A percentile compares a stretch with the other conserved stretches of the same genome.
These are phyloP conservation scores for Dolichopus griseipennis DNA, from an alignment of 2,888 invertebrate species.

Conservation along the genomic window DNA sequence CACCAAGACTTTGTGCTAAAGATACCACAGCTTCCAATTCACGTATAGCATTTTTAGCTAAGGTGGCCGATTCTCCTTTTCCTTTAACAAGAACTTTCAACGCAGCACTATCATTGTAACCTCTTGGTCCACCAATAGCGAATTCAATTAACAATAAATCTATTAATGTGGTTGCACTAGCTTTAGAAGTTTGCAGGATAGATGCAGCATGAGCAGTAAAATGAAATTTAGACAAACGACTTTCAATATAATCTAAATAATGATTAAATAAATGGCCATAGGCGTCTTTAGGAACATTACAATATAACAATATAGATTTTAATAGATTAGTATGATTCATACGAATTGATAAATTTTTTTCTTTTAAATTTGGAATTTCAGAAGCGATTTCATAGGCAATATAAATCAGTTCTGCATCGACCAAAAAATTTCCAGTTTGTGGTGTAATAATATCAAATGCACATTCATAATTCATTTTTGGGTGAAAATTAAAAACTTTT, in stretches of 20 bases:
- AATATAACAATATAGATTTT: slow-evolving; percentile 66
- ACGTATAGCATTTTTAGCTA: slow-evolving; percentile 61
- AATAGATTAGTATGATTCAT: slow-evolving; percentile 73
- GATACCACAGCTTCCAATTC: slow-evolving; percentile 67
- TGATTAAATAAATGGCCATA: slow-evolving; percentile 41
- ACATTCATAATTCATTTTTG: slow-evolving; percentile 80
- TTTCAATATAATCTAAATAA: slow-evolving; percentile 43
- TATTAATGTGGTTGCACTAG: slow-evolving; percentile 35
- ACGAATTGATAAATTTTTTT: slow-evolving; percentile 58
- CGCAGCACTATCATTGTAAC: slow-evolving; percentile 34
- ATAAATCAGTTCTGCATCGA: slow-evolving; percentile 78
- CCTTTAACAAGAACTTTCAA: slow-evolving; percentile 55
- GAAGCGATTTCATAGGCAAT: slow-evolving; percentile 66
- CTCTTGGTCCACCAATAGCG: slow-evolving; percentile 33
- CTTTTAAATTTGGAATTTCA: slow-evolving; percentile 56
- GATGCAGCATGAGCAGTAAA: slow-evolving; percentile 58
- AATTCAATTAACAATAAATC: slow-evolving; percentile 38
- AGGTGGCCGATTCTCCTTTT: slow-evolving; percentile 55
- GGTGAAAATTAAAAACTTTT: slow-evolving; percentile 72
- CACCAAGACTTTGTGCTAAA: slow-evolving; percentile 63
- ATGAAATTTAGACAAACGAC: slow-evolving; percentile 59
- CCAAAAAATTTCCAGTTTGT: slow-evolving; percentile 60
- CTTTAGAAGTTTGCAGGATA: slow-evolving; percentile 51
- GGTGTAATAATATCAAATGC: slow-evolving; percentile 88
- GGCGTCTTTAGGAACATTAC: slow-evolving; percentile 65